These are phyloP conservation scores for Muscicapa comitata DNA, from an alignment of 2,797 vertebrate species.

Conservation along the genomic window DNA sequence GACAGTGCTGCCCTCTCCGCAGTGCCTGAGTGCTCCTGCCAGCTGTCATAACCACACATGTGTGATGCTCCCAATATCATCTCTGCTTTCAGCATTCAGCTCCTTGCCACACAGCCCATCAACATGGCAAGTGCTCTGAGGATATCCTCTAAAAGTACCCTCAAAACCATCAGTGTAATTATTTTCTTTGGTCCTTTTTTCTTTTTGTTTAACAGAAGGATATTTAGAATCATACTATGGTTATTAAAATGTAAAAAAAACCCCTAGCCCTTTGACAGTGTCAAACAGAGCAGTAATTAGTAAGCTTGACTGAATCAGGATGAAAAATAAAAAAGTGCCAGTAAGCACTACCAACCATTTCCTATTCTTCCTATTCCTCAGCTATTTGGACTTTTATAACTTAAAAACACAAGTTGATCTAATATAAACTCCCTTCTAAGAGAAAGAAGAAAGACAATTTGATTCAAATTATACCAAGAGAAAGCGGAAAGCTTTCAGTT, in stretches of 20 bases:
- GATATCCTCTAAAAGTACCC: neutral
- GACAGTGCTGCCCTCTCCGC: neutral
- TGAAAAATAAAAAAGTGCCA: neutral
- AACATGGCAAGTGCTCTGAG: neutral
- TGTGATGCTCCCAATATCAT: neutral
- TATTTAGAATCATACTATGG: neutral
- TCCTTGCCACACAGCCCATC: neutral
- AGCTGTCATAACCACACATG: conserved; percentile 6
- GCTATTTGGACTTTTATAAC: neutral
- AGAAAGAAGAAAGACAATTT: neutral
- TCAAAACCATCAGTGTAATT: neutral
- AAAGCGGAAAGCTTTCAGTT: neutral
- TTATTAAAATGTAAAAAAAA: neutral
- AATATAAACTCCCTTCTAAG: neutral
- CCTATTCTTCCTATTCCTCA: neutral
- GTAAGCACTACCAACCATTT: neutral
- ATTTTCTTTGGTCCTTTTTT: neutral
- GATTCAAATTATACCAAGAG: neutral
- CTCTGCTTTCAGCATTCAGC: conserved; percentile 16
- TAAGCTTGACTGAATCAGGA: conserved; percentile 19
- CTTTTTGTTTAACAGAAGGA: neutral
- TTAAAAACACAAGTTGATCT: neutral
- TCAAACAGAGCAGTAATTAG: neutral
- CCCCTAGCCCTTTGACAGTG: neutral
- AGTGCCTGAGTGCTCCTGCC: conserved; percentile 9